Base-by-base conservation (phyloP, 1,140 invertebrate genomes). In the Drosophila santomea region DNA sequence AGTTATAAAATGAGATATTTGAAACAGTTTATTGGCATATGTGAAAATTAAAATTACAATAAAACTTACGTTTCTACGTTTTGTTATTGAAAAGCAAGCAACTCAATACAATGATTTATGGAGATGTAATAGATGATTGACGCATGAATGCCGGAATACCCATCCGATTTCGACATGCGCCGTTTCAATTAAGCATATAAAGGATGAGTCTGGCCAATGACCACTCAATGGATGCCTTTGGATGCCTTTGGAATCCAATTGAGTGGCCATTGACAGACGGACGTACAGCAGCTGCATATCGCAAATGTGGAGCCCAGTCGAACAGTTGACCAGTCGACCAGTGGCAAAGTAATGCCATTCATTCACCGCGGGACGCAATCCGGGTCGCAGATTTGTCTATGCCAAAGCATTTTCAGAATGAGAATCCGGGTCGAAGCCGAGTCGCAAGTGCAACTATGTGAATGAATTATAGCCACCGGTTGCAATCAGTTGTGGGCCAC, bases 141-240 rank as follows among this genome's bases (percentile, higher is more conserved):
- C 15, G 10, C 11, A 12, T n/a, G 12, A 8, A 8, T 56, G 25
- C 7, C 25, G 28, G 3, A 14, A 52, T 14, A 52, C 28, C 8
- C 17, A 51, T 17, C 3, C 35, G 32, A 1, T n/a, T n/a, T n/a
- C 20, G 1, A 14, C 60, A n/a, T 15, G n/a, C 14, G 50, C 28
- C 20, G 39, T 63, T 80, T 72, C 73, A 80, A 81, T 81, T 76
- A 80, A 72, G 64, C 64, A 66, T 75, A 66, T 72, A 52, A 76
- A 48, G 44, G 35, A 47, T 35, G 25, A 39, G 5, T 44, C 38
- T n/a, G 47, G 23, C 36, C 64, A 66, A 43, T 59, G 17, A 28
- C 41, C 54, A 74, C 77, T 79, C 63, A 80, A 63, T 74, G 71
- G 41, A 15, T 28, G 50, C 38, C 64, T 58, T 39, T 74, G 71